Evolutionary conservation across 2,888 invertebrate genomes (phyloP).

Genomic region (Andrena marginata): DNA sequence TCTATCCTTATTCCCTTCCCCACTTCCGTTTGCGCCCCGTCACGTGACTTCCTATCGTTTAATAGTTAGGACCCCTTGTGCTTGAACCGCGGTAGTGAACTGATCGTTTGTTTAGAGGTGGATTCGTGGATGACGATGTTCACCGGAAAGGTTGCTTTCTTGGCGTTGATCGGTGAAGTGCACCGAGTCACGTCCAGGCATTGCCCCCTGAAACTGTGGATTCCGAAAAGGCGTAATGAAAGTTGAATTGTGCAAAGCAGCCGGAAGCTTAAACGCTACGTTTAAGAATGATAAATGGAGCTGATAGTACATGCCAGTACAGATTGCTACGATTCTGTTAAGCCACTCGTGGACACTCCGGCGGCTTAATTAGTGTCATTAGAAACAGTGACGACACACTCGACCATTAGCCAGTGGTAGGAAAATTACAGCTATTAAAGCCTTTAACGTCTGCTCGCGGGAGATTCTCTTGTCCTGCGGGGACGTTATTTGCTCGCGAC

Average conservation of each 20-base stretch:
- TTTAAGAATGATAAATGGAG: neutral
- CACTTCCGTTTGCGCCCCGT: constrained; percentile 27
- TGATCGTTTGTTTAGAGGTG: constrained; percentile 19
- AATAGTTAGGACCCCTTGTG: constrained; percentile 44
- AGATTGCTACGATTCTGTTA: neutral
- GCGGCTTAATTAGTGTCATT: constrained; percentile 37
- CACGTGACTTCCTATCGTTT: constrained; percentile 76
- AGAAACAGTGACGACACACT: constrained; percentile 46
- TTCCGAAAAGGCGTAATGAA: neutral
- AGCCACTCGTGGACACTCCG: neutral
- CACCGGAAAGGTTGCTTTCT: neutral
- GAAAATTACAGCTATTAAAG: constrained; percentile 66
- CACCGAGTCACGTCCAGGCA: neutral
- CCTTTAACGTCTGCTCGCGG: constrained; percentile 65
- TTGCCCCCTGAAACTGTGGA: neutral
- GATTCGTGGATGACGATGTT: neutral
- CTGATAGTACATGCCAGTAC: neutral
- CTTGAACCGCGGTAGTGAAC: neutral
- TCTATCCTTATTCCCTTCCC: constrained; percentile 29
- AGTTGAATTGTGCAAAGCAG: neutral
- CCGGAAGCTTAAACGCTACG: neutral
- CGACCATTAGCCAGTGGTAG: constrained; percentile 50
- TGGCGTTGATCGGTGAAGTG: neutral
- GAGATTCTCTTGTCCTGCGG: constrained; percentile 43
- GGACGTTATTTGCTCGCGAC: constrained; percentile 60